A percentile compares a stretch with the other conserved stretches of the same genome.
Evolutionary conservation across 2,888 invertebrate species (phyloP).

Genomic region (Leptinotarsa peninsularis): DNA sequence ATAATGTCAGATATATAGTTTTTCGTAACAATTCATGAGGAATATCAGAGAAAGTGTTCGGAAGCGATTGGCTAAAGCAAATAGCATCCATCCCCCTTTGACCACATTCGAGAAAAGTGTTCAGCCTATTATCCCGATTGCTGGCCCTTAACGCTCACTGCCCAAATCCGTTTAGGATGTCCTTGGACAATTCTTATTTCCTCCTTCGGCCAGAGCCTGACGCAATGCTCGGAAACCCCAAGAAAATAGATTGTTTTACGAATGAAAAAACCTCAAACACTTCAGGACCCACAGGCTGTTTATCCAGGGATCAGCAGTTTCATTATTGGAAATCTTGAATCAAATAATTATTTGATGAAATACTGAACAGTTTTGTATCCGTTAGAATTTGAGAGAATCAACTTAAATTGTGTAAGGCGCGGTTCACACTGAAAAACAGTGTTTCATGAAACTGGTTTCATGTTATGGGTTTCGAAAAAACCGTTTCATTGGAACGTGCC

Average conservation of each 20-base stretch:
- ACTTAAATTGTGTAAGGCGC: no score
- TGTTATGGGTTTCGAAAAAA: no score
- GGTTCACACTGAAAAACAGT: no score
- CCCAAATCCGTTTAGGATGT: conserved; percentile 63
- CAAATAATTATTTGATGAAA: no score
- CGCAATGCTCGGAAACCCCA: conserved; percentile 21
- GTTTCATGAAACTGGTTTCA: no score
- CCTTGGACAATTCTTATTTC: conserved; percentile 48
- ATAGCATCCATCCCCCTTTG: conserved; percentile 50
- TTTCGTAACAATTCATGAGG: background rate
- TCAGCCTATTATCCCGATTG: conserved; percentile 67
- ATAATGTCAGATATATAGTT: background rate
- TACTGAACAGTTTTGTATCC: no score
- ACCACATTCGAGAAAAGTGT: conserved; percentile 64
- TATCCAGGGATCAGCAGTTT: conserved; percentile 14
- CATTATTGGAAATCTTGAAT: no score
- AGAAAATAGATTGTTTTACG: conserved; percentile 35
- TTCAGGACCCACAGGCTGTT: conserved; percentile 23
- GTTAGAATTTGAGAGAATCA: no score
- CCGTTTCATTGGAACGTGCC: no score
- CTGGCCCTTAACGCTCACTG: conserved; percentile 62
- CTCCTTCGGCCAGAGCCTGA: conserved; percentile 39
- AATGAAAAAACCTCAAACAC: conserved; percentile 32
- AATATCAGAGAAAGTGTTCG: conserved; percentile 42
- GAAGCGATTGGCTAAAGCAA: conserved; percentile 59